Base-by-base conservation (phyloP, 2,888 invertebrate genomes). In the Alloscopus bannaensis region DNA sequence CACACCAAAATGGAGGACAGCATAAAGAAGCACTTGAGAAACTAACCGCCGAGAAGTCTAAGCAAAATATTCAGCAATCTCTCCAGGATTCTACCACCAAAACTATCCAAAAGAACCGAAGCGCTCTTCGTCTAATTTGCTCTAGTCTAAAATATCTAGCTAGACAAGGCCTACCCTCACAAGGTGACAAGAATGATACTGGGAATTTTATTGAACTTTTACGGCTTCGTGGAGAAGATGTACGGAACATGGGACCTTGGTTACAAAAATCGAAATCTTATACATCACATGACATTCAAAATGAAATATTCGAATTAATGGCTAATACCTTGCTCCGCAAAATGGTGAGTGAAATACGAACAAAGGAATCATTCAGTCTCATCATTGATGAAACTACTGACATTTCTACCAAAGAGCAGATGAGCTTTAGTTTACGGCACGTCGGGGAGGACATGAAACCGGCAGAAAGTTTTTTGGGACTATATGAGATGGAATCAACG, bases 181-280 rank as follows among this genome's bases (percentile, higher is more conserved):
- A 13, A 40, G 40, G 40, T 11, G 8, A 40, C 40, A 13, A 40
- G 13, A 40, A 40, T 40, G 31, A 28, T 18, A 28, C 18, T 1
- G 59, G 59, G 36, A 59, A 59, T 20, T 59, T 59, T 31, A 59
- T 59, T 29, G 31, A 59, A 18, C 31, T 59, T 1, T 31, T 59
- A n/a, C 3, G 13, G 1, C 59, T 59, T 2, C 31, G 59, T 1
- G 16, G 20, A 3, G 29, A 29, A 3, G 59, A 59, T 3, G 1
- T 31, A 18, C 31, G 31, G 20, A 20, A 11, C 1, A n/a, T 59
- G 1, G 20, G 20, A n/a, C 1, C 13, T 2, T 59, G 59, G 59
- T 1, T 59, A 3, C 11, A 4, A 3, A n/a, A 20, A 6, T 6
- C 59, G 2, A 59, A 59, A 1, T 3, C 1, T 20, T 59, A 31